These are phyloP conservation scores for Pelobates cultripes DNA, from an alignment of 2,797 vertebrate species.

Conservation along the genomic window DNA sequence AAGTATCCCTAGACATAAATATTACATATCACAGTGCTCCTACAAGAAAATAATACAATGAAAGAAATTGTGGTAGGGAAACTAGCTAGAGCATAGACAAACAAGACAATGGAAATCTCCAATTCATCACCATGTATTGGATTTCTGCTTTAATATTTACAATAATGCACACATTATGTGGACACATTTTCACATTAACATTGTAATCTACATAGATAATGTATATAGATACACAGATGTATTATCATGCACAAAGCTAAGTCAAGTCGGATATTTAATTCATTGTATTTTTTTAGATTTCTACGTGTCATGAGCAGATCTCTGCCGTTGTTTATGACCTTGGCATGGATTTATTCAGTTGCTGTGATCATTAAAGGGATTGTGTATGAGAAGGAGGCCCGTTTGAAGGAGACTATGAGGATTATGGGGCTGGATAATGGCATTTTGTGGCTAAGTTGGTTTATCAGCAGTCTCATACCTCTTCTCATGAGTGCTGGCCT, in stretches of 20 bases:
- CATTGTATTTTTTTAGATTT: constrained; percentile 74
- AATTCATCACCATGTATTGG: too few relatives aligned
- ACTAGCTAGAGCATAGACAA: too few relatives aligned
- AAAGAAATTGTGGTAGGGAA: too few relatives aligned
- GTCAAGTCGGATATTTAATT: not conserved
- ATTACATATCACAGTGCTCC: too few relatives aligned
- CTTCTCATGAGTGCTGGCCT: constrained; percentile 90
- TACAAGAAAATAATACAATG: too few relatives aligned
- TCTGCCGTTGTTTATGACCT: constrained; percentile 97
- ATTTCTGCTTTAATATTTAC: not conserved
- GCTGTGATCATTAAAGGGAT: constrained; percentile 97
- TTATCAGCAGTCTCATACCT: constrained; percentile 94
- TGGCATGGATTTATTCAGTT: constrained; percentile 98
- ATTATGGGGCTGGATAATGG: constrained; percentile 96
- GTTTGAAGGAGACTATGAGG: constrained; percentile 96
- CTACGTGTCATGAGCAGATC: constrained; percentile 94
- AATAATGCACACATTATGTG: not conserved
- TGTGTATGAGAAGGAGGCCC: constrained; percentile 95
- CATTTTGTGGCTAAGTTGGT: constrained; percentile 97
- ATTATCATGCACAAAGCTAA: too few relatives aligned
- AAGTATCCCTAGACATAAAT: too few relatives aligned
- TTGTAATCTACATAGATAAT: too few relatives aligned
- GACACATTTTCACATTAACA: not conserved
- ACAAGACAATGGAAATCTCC: too few relatives aligned
- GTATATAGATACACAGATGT: too few relatives aligned